Evolutionary conservation across 2,797 vertebrate genomes (phyloP).

Genomic region (Mormyrops boulengeri): DNA sequence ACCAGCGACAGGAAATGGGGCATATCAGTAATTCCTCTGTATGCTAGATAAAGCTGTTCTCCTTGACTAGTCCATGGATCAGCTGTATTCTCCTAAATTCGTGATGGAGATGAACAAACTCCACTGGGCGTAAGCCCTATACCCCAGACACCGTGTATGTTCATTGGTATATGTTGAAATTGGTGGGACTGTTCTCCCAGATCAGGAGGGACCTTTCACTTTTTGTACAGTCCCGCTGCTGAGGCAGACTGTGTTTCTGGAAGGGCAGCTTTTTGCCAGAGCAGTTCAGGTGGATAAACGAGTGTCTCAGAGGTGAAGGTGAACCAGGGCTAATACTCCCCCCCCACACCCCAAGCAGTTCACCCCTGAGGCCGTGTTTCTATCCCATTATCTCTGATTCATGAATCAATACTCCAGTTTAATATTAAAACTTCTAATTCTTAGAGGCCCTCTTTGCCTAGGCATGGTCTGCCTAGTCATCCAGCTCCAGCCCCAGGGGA

Average conservation of each 20-base stretch:
- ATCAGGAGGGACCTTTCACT: background rate
- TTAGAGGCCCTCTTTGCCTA: constrained; percentile 21
- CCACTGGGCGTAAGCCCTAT: background rate
- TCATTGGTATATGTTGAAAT: background rate
- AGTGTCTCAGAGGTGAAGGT: background rate
- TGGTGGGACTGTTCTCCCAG: background rate
- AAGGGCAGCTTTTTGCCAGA: background rate
- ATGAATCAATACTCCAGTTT: constrained; percentile 46
- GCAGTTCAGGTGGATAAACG: background rate
- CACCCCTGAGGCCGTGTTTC: constrained; percentile 8
- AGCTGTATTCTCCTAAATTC: background rate
- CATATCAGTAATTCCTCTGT: background rate
- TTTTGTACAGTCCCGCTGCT: background rate
- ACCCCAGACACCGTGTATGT: background rate
- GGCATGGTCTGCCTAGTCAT: constrained; percentile 13
- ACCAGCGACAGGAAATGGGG: background rate
- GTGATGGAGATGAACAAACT: constrained; percentile 8
- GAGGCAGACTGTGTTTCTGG: background rate
- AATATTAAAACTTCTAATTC: constrained; percentile 40
- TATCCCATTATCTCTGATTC: constrained; percentile 35
- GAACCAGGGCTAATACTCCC: constrained; percentile 27
- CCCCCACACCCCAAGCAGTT: constrained; percentile 17
- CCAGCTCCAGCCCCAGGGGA: constrained; percentile 3
- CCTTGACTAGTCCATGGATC: background rate
- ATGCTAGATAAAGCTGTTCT: background rate